Evolutionary conservation across 2,113 vertebrate genomes (phyloP), one percentile per base, ranked within the genome.

Genomic region (Paradoxurus hermaphroditus): DNA sequence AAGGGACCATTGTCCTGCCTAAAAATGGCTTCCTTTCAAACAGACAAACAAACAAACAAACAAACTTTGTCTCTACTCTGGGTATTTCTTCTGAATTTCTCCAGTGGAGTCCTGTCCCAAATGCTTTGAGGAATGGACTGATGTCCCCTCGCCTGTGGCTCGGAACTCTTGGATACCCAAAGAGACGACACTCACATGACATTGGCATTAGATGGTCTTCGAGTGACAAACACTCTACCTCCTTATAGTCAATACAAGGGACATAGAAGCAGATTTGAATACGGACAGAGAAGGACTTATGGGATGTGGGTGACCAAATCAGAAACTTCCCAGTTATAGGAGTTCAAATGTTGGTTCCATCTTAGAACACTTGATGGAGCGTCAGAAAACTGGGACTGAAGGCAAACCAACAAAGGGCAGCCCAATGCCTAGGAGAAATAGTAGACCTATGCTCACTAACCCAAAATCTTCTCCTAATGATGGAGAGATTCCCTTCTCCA

Each of bases 381-480:
- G 25, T 46, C 3, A 10, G 41, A 13, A 13, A 63, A 36, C 29
- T 23, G 21, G 8, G 41, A 9, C 25, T 13, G 19, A 94, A 83
- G 7, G 16, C 63, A 86, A 72, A 62, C 34, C n/a, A 78, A 39
- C 6, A 46, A 83, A 39, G 23, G 13, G 41, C 1, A 29, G 5
- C 23, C n/a, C 53, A 59, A 73, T 18, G 13, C 18, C 34, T 0
- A 0, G 12, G 63, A 46, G 63, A 44, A 44, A 51, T 63, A 4
- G 34, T 10, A 14, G 12, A 65, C 29, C 7, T n/a, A 1, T 15
- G 1, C 10, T 53, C n/a, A 36, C 62, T n/a, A 62, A 44, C 0
- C 9, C 36, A 62, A 34, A 29, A n/a, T 9, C 9, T 16, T 59
- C 49, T 59, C n/a, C 75, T 63, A 15, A 62, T n/a, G 19, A 36